Evolutionary conservation across 2,888 invertebrate species (phyloP).

Genomic region (Thumatha senex): DNA sequence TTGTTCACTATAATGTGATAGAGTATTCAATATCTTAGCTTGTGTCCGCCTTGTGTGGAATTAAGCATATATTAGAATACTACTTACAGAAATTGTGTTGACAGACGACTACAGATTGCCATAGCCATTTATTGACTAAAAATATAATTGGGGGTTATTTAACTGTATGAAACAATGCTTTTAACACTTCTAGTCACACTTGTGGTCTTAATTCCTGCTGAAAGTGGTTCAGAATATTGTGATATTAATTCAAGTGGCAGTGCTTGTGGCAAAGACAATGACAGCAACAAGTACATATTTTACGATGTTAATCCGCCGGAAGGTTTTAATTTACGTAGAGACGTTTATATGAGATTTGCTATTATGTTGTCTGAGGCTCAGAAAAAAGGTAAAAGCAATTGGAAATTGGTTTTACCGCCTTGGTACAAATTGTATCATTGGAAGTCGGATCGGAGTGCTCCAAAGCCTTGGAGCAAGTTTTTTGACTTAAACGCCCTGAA

Average conservation of each 20-base stretch:
- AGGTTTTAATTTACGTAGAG: slow-evolving; percentile 97
- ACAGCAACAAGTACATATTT: slow-evolving; percentile 86
- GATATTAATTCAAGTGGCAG: slow-evolving; percentile 25
- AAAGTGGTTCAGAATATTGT: slow-evolving; percentile 35
- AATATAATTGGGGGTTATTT: not conserved
- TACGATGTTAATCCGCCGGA: slow-evolving; percentile 98
- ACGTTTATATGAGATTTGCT: slow-evolving; percentile 97
- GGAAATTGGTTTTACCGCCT: slow-evolving; percentile 93
- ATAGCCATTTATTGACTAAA: too few relatives aligned
- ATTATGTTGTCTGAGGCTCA: slow-evolving; percentile 89
- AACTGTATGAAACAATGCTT: slow-evolving; percentile 17
- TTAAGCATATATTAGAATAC: too few relatives aligned
- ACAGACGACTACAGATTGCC: too few relatives aligned
- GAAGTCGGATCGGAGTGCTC: slow-evolving; percentile 84
- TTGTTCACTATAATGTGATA: too few relatives aligned
- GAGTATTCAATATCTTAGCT: too few relatives aligned
- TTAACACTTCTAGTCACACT: slow-evolving; percentile 20
- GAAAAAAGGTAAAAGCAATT: slow-evolving; percentile 73
- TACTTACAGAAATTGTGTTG: too few relatives aligned
- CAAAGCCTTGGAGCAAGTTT: slow-evolving; percentile 91
- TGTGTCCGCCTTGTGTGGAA: not conserved
- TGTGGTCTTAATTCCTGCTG: slow-evolving; percentile 26
- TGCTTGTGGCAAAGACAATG: slow-evolving; percentile 21
- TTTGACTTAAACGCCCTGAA: slow-evolving; percentile 92
- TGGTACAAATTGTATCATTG: slow-evolving; percentile 97